These are phyloP conservation scores for Muschampia plurimacula DNA, from an alignment of 2,888 invertebrate species.

Conservation along the genomic window DNA sequence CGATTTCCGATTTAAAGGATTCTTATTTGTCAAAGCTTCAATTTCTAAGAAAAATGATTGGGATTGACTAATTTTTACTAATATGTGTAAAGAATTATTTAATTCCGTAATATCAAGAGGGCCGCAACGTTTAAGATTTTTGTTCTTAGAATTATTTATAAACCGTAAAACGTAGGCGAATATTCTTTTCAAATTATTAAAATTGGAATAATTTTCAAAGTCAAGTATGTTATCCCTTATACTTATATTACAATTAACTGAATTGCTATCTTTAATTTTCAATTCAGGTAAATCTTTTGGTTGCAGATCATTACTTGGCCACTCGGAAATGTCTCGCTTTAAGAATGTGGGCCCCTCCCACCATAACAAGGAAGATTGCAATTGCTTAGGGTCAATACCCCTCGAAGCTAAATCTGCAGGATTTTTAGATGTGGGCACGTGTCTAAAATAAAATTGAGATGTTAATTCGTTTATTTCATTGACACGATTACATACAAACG, in stretches of 20 bases:
- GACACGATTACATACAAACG: slow-evolving; percentile 35
- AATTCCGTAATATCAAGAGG: neutral
- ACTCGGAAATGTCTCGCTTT: neutral
- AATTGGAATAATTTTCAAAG: neutral
- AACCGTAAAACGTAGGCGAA: neutral
- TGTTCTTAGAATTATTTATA: neutral
- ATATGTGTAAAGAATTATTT: neutral
- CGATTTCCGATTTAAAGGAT: neutral
- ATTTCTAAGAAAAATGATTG: neutral
- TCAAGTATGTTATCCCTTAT: neutral
- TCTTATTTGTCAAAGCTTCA: no score
- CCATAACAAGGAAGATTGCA: neutral
- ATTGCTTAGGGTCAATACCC: neutral
- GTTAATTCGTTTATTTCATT: slow-evolving; percentile 31
- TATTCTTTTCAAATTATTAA: neutral
- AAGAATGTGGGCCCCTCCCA: neutral
- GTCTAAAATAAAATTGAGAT: neutral
- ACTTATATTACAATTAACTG: neutral
- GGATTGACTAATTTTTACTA: neutral
- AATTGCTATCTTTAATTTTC: neutral
- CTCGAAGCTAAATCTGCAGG: slow-evolving; percentile 16
- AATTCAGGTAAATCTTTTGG: neutral
- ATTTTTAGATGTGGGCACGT: slow-evolving; percentile 24
- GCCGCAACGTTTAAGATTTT: neutral
- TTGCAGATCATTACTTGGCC: neutral